Evolutionary conservation across 2,113 vertebrate genomes (phyloP).

Genomic region (Rhegmatorhina hoffmannsi): DNA sequence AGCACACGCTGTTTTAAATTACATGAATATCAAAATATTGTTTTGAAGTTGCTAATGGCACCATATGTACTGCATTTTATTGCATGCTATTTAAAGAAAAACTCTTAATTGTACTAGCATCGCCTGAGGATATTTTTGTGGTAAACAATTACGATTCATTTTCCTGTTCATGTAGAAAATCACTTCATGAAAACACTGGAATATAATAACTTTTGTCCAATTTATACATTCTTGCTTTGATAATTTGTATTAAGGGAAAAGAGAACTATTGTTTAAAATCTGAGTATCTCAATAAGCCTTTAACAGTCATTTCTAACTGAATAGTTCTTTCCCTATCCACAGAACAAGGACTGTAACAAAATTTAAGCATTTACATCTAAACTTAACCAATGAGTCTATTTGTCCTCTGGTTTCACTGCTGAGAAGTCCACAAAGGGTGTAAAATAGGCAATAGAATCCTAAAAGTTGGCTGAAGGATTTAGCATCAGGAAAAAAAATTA

Average conservation of each 20-base stretch:
- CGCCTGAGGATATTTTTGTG: slow-evolving; percentile 39
- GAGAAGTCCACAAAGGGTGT: background rate
- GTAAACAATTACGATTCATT: slow-evolving; percentile 40
- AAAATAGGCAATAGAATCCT: background rate
- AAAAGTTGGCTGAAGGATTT: background rate
- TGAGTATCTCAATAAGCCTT: background rate
- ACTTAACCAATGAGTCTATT: background rate
- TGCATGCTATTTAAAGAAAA: slow-evolving; percentile 49
- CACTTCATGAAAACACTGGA: slow-evolving; percentile 10
- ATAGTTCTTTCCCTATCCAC: background rate
- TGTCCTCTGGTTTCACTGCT: background rate
- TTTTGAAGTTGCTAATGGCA: slow-evolving; percentile 50
- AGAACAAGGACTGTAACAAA: background rate
- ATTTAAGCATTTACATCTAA: background rate
- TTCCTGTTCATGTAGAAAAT: slow-evolving; percentile 44
- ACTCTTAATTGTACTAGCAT: slow-evolving; percentile 32
- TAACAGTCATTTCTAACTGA: background rate
- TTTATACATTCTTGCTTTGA: slow-evolving; percentile 39
- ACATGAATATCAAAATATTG: slow-evolving; percentile 38
- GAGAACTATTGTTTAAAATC: background rate
- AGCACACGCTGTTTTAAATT: slow-evolving; percentile 28
- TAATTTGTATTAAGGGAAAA: background rate
- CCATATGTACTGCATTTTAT: slow-evolving; percentile 46
- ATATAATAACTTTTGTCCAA: slow-evolving; percentile 20
- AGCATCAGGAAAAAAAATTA: background rate